These are phyloP conservation scores for Abrostola tripartita DNA, from an alignment of 2,888 invertebrate species.

Conservation along the genomic window DNA sequence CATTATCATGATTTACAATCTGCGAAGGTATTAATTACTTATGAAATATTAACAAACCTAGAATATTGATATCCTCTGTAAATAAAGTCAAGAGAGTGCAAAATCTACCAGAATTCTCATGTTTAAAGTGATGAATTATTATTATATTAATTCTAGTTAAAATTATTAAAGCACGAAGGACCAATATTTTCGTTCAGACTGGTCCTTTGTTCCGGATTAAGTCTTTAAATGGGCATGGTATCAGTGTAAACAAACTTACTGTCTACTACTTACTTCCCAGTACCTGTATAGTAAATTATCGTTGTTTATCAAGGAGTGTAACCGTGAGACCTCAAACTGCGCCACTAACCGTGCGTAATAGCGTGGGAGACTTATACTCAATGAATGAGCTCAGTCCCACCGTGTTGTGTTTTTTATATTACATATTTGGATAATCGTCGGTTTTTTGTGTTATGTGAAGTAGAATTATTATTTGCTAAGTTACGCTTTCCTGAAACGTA, in stretches of 20 bases:
- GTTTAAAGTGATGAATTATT: neutral
- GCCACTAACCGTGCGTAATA: conserved; percentile 40
- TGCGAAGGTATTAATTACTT: neutral
- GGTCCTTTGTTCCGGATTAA: too few relatives aligned
- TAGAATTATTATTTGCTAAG: too few relatives aligned
- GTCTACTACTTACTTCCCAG: too few relatives aligned
- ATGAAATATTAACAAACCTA: neutral
- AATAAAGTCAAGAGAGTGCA: too few relatives aligned
- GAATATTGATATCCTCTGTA: too few relatives aligned
- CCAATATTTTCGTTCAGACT: neutral
- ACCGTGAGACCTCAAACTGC: conserved; percentile 25
- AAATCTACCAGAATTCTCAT: too few relatives aligned
- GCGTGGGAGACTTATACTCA: conserved; percentile 30
- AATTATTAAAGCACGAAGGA: conserved; percentile 5
- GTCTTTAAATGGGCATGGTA: too few relatives aligned
- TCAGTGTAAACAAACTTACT: too few relatives aligned
- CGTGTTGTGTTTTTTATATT: neutral
- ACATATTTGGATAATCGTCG: conserved; percentile 1
- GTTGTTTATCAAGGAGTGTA: conserved; percentile 4
- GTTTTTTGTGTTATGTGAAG: neutral
- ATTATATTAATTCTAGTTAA: too few relatives aligned
- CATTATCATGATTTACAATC: conserved; percentile 11
- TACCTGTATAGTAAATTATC: neutral
- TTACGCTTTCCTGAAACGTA: too few relatives aligned
- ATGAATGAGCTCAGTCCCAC: conserved; percentile 1